Evolutionary conservation across 2,797 vertebrate genomes (phyloP).

Genomic region (Columba guinea): DNA sequence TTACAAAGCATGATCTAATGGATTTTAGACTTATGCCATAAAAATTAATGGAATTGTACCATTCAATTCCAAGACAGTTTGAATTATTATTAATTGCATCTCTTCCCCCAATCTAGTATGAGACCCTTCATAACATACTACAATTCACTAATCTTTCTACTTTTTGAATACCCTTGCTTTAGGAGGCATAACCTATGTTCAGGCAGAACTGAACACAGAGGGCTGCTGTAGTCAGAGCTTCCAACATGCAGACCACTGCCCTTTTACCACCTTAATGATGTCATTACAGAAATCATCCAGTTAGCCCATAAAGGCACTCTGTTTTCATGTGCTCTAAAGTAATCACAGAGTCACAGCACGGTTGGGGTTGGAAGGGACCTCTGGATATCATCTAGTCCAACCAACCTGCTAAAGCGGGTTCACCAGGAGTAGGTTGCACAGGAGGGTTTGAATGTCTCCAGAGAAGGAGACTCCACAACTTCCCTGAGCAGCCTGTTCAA

Average conservation of each 20-base stretch:
- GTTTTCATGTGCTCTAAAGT: background rate
- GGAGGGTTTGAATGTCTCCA: no score
- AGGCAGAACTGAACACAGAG: background rate
- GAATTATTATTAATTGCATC: background rate
- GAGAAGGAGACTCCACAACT: no score
- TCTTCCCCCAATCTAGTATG: background rate
- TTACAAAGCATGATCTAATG: background rate
- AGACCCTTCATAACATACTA: background rate
- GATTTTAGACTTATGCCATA: background rate
- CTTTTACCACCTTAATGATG: background rate
- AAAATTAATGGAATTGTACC: background rate
- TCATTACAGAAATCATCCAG: background rate
- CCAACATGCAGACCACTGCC: background rate
- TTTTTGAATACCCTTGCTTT: background rate
- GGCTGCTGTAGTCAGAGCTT: background rate
- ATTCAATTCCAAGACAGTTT: background rate
- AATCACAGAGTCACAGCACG: no score
- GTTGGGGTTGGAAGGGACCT: no score
- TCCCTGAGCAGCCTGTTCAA: no score
- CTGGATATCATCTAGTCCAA: no score
- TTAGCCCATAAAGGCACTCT: background rate
- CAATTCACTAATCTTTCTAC: background rate
- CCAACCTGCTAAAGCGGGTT: no score
- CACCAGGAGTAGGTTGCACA: no score
- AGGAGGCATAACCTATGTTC: background rate